Percentiles rank a stretch among this genome's conserved stretches.
Conservation (phyloP, 2,113 vertebrate genomes). For the Sminthopsis crassicaudata region DNA sequence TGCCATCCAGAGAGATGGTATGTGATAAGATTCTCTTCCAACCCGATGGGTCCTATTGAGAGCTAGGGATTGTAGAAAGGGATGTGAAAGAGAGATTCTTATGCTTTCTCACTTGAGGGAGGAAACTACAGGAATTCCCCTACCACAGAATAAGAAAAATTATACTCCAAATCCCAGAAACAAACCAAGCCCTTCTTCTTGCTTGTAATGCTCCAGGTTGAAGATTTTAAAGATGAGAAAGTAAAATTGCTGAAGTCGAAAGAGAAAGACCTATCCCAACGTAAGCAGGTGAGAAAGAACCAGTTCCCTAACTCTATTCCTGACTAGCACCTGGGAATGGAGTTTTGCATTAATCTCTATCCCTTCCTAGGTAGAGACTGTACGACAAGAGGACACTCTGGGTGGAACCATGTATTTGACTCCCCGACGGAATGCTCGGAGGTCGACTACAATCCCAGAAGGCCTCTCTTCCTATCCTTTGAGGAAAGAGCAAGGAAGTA, state of each 20-base stretch:
- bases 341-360: not conserved
- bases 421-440: not conserved
- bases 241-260: not conserved
- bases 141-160: not conserved
- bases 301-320: not conserved
- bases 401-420: not conserved
- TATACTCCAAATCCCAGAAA: not conserved
- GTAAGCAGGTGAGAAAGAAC: not conserved
- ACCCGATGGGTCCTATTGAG: not conserved
- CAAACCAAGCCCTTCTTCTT: not conserved
- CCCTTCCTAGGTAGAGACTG: not conserved
- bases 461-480: not conserved
- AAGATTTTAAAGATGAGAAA: not conserved
- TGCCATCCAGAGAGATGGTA: conserved; percentile 65
- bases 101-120: not conserved
- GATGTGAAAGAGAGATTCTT: not conserved
- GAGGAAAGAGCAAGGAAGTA: conserved; percentile 27
- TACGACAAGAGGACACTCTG: not conserved
- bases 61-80: not conserved
- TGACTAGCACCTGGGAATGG: not conserved
- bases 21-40: not conserved
- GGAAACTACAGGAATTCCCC: not conserved
- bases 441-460: not conserved
- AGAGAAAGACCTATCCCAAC: not conserved
- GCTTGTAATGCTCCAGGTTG: not conserved